These are phyloP conservation scores for Motacilla alba DNA, from an alignment of 2,113 vertebrate genomes.

Conservation along the genomic window DNA sequence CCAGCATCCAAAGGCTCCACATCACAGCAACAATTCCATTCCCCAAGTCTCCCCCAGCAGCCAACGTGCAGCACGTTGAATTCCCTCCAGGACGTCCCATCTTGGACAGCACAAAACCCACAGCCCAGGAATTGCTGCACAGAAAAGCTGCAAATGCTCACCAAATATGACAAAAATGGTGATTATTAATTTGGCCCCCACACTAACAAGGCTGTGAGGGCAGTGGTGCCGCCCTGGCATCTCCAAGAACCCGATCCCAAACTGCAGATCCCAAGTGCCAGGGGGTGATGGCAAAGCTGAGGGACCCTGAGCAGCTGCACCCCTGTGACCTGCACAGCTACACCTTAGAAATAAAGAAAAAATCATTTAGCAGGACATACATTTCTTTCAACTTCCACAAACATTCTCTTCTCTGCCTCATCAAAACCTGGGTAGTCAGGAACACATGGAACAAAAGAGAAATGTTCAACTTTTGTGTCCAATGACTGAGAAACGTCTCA, in stretches of 20 bases:
- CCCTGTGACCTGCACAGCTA: neutral
- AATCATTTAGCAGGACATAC: neutral
- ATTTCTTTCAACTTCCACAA: neutral
- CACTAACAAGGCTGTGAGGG: neutral
- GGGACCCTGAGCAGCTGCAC: neutral
- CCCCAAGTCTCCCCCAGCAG: neutral
- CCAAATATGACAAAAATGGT: neutral
- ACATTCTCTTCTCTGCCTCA: neutral
- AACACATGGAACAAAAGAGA: neutral
- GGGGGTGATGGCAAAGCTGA: neutral
- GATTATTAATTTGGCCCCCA: neutral
- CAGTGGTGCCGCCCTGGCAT: neutral
- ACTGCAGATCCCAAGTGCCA: neutral
- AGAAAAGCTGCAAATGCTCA: neutral
- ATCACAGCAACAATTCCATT: neutral
- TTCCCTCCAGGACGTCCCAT: neutral
- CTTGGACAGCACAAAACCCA: neutral
- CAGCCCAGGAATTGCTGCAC: neutral
- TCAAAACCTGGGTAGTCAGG: neutral
- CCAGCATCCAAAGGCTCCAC: neutral
- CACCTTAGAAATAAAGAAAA: neutral
- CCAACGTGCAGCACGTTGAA: accelerated
- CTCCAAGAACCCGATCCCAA: neutral
- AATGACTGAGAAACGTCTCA: neutral
- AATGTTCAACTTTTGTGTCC: neutral